phyloP scores from a whole-genome alignment of 2,888 invertebrate genomes.

The Hemicrepidius hirtus region DNA sequence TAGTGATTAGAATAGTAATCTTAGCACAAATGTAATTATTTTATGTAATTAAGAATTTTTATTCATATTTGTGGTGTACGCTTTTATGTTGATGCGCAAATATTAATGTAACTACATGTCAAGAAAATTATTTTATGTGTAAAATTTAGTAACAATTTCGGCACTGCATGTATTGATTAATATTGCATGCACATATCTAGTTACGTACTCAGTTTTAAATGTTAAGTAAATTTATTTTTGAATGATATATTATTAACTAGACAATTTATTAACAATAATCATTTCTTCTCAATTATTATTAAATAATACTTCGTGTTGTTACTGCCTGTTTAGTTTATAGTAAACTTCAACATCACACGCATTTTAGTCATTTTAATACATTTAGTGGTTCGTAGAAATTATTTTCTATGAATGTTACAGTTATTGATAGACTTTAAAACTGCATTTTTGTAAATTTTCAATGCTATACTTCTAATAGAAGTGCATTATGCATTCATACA shows the following conservation, averaged over 20 bases:
- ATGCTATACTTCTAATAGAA: background rate
- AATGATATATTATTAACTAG: slow-evolving; percentile 11
- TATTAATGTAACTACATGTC: slow-evolving; percentile 37
- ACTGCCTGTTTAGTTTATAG: background rate
- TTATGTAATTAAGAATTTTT: slow-evolving; percentile 26
- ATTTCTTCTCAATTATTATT: slow-evolving; percentile 21
- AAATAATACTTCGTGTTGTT: slow-evolving; percentile 4
- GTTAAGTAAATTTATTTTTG: slow-evolving; percentile 18
- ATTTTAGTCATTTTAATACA: slow-evolving; percentile 33
- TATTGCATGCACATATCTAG: slow-evolving; percentile 27
- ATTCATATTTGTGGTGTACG: slow-evolving; percentile 32
- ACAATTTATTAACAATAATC: background rate
- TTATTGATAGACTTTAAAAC: background rate
- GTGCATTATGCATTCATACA: slow-evolving; percentile 1
- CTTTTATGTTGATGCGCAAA: slow-evolving; percentile 37
- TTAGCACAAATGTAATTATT: slow-evolving; percentile 13
- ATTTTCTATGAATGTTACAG: background rate
- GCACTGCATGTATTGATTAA: slow-evolving; percentile 25
- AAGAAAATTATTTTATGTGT: slow-evolving; percentile 27
- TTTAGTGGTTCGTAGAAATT: background rate
- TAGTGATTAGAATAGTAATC: slow-evolving; percentile 16
- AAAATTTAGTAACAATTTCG: slow-evolving; percentile 13
- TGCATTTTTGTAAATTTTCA: slow-evolving; percentile 5
- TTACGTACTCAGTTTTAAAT: slow-evolving; percentile 7
- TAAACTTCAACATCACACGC: slow-evolving; percentile 33